Percentiles rank a stretch among this genome's conserved stretches.
Conservation (phyloP, 2,888 invertebrate species). For the Agonopterix alstromeriana region DNA sequence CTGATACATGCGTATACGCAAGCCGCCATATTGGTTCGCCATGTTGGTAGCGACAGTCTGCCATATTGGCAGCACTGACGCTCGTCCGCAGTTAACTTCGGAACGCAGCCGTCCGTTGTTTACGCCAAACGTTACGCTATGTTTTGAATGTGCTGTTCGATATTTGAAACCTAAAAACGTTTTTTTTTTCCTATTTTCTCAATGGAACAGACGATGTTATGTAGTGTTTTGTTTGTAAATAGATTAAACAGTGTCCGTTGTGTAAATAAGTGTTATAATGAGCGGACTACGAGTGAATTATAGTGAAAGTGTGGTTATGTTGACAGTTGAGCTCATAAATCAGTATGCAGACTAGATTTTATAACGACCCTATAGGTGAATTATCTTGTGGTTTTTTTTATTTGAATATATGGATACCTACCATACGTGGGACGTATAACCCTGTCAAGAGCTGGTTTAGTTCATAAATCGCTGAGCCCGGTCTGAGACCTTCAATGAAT, state of each 20-base stretch:
- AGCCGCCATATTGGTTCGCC: slow-evolving; percentile 9
- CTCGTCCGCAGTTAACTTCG: slow-evolving; percentile 43
- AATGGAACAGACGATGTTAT: slow-evolving; percentile 37
- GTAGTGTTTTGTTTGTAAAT: slow-evolving; percentile 4
- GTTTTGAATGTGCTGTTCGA: slow-evolving; percentile 42
- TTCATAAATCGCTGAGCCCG: slow-evolving; percentile 26
- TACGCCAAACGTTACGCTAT: slow-evolving; percentile 56
- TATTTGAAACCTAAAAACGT: slow-evolving; percentile 14
- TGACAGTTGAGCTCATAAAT: slow-evolving; percentile 36
- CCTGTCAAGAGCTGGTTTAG: slow-evolving; percentile 15
- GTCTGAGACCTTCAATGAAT: slow-evolving; percentile 11
- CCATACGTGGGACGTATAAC: slow-evolving; percentile 24
- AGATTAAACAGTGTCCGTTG: slow-evolving; percentile 7
- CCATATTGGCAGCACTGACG: slow-evolving; percentile 34
- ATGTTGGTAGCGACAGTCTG: slow-evolving; percentile 23
- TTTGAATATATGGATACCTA: no score
- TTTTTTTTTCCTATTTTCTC: slow-evolving; percentile 23
- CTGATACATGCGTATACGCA: slow-evolving; percentile 19
- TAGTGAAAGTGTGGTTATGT: slow-evolving; percentile 62
- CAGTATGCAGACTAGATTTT: neutral
- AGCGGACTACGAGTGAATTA: slow-evolving; percentile 16
- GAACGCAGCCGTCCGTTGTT: slow-evolving; percentile 31
- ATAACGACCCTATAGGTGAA: neutral
- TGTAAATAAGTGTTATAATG: slow-evolving; percentile 9
- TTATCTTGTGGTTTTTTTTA: neutral